These are phyloP conservation scores for Pseudomyrmex pallidus DNA, from an alignment of 1,140 invertebrate genomes.

Conservation along the genomic window DNA sequence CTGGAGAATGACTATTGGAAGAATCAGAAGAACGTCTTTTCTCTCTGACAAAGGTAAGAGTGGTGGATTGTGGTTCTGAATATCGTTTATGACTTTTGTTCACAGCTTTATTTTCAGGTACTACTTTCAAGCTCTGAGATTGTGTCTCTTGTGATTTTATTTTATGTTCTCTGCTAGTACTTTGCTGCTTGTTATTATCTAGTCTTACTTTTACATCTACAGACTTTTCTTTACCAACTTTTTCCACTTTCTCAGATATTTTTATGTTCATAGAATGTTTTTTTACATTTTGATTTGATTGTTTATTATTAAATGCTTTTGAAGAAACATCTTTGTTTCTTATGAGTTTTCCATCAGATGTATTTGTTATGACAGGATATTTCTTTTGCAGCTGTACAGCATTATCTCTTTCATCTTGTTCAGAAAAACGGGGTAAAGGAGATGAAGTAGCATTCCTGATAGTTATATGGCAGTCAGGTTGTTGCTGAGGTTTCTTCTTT, in stretches of 20 bases:
- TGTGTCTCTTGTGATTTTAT: conserved; percentile 60
- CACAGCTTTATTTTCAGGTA: conserved; percentile 52
- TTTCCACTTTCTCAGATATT: conserved; percentile 70
- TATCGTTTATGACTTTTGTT: conserved; percentile 62
- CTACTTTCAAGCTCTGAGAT: conserved; percentile 25
- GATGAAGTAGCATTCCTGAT: conserved; percentile 63
- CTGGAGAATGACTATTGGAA: conserved; percentile 67
- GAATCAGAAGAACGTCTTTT: conserved; percentile 75
- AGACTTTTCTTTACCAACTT: conserved; percentile 55
- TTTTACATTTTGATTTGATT: conserved; percentile 43
- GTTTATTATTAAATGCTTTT: conserved; percentile 19
- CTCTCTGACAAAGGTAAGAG: conserved; percentile 75
- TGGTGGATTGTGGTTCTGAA: conserved; percentile 55
- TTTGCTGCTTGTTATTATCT: conserved; percentile 42
- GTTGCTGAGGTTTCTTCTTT: conserved; percentile 38
- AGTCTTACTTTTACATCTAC: conserved; percentile 66
- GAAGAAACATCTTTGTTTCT: conserved; percentile 24
- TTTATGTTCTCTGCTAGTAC: conserved; percentile 56
- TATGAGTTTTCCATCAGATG: background rate
- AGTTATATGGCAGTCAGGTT: conserved; percentile 62
- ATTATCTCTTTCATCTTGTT: conserved; percentile 16
- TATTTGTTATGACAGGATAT: background rate
- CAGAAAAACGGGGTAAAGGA: conserved; percentile 28
- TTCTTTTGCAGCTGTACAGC: background rate
- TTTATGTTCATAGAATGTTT: conserved; percentile 56